Base-by-base conservation (phyloP, 2,888 invertebrate genomes). In the Ophonus ardosiacus region DNA sequence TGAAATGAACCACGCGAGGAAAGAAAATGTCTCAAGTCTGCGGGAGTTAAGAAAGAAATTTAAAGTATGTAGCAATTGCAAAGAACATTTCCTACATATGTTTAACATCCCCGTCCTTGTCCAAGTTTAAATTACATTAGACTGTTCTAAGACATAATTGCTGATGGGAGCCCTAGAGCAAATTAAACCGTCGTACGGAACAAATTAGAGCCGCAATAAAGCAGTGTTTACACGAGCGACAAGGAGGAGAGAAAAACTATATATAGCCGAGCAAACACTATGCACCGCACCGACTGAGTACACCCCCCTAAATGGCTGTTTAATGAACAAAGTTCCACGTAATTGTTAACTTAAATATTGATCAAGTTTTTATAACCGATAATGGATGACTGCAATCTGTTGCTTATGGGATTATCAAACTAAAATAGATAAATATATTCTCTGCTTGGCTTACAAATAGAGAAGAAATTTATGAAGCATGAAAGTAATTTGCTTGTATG, bases 171-270 rank as follows among this genome's bases (percentile, higher is more conserved):
- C 68, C 68, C 38, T 31, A 31, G n/a, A 24, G 68, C 68, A 68
- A 68, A 68, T 68, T 31, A 68, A 68, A 68, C 68, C 31, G 24
- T 15, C 68, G 68, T 68, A 24, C 24, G 31, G 68, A 68, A 68
- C 68, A 68, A 68, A 68, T 68, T 68, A 68, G 68, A 31, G 68
- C 68, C n/a, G n/a, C 68, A 68, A 68, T 68, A 68, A 68, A 68
- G 68, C 24, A 31, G 38, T 68, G 68, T 68, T 68, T 68, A 68
- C 68, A 68, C 38, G 24, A 15, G 31, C 38, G 31, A 7, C 68
- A 68, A 68, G 68, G 31, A 18, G 63, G 18, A 21, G 24, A 38
- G 68, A 68, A 68, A 68, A 68, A 68, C 68, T 68, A 68, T 68
- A 38, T 68, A 68, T 68, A 68, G 68, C 13, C 1, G 31, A 15